These are phyloP conservation scores for Caradrina clavipalpis DNA, from an alignment of 2,888 invertebrate species.

Conservation along the genomic window DNA sequence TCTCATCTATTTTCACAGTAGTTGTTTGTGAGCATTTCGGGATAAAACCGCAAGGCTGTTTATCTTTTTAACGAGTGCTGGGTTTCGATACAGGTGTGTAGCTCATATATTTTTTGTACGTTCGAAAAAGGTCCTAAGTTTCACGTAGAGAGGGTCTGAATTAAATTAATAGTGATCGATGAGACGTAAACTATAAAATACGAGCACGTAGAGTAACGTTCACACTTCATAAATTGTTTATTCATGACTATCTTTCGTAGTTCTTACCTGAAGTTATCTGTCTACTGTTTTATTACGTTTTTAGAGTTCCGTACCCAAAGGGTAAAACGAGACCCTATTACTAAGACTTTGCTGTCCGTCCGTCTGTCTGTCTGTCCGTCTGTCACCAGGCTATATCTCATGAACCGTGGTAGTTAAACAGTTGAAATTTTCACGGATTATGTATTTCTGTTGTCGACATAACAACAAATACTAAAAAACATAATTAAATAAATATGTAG, in stretches of 20 bases:
- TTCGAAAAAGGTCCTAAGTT: slow-evolving; percentile 29
- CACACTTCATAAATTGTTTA: slow-evolving; percentile 50
- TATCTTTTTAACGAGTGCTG: slow-evolving; percentile 68
- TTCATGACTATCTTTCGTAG: slow-evolving; percentile 38
- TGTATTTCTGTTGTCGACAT: too few species aligned
- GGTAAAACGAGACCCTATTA: too few species aligned
- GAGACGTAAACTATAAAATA: slow-evolving; percentile 53
- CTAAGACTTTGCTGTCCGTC: too few species aligned
- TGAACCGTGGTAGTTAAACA: too few species aligned
- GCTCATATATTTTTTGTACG: slow-evolving; percentile 45
- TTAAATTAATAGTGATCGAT: slow-evolving; percentile 60
- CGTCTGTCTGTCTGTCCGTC: too few species aligned
- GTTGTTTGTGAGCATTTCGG: slow-evolving; percentile 49
- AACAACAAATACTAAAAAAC: too few species aligned
- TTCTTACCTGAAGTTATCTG: slow-evolving; percentile 34
- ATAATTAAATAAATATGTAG: too few species aligned
- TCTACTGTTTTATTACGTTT: slow-evolving; percentile 7
- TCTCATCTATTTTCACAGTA: slow-evolving; percentile 56
- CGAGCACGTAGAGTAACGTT: slow-evolving; percentile 36
- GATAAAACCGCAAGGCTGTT: slow-evolving; percentile 68
- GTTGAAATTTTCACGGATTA: too few species aligned
- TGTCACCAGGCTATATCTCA: too few species aligned
- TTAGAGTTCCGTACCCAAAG: too few species aligned
- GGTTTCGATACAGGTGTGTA: slow-evolving; percentile 37
- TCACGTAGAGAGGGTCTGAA: slow-evolving; percentile 39